Conservation (phyloP, 1,140 invertebrate genomes). For the Lepidurus apus region DNA sequence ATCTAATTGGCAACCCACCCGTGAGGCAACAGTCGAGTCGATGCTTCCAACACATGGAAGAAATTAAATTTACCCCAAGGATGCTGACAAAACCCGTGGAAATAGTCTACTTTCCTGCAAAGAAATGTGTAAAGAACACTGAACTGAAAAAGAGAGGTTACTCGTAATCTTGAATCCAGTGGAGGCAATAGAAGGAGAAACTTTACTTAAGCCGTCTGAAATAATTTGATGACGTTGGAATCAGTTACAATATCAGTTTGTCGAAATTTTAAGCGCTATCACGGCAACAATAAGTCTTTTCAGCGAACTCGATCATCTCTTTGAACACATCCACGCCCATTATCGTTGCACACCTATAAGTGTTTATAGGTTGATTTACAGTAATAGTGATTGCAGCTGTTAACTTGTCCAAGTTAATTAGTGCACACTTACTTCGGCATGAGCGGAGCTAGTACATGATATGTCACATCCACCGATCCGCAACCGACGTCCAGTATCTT, state of each 20-base stretch:
- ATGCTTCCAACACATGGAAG: too few relatives aligned
- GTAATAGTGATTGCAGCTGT: too few relatives aligned
- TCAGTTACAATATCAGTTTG: conserved; percentile 58
- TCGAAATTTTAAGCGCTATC: conserved; percentile 52
- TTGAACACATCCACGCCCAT: conserved; percentile 62
- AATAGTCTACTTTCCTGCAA: conserved; percentile 53
- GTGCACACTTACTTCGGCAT: too few relatives aligned
- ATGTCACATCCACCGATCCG: too few relatives aligned
- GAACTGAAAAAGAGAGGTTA: conserved; percentile 44
- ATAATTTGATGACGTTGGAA: conserved; percentile 43
- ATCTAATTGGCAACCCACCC: too few relatives aligned
- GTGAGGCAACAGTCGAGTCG: too few relatives aligned
- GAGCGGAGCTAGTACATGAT: too few relatives aligned
- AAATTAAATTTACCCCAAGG: too few relatives aligned
- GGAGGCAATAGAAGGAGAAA: conserved; percentile 73
- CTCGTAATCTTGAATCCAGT: conserved; percentile 71
- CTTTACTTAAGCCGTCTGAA: conserved; percentile 55
- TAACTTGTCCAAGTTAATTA: too few relatives aligned
- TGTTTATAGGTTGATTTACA: too few relatives aligned
- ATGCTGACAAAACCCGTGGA: too few relatives aligned
- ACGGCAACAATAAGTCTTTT: conserved; percentile 45
- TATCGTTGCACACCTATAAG: conserved; percentile 35
- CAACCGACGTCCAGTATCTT: too few relatives aligned
- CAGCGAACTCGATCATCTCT: conserved; percentile 63
- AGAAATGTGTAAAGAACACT: background rate